Percentiles rank a stretch among this genome's conserved stretches.
Evolutionary conservation across 2,797 vertebrate genomes (phyloP).

Genomic region (Sebastes taczanowskii): DNA sequence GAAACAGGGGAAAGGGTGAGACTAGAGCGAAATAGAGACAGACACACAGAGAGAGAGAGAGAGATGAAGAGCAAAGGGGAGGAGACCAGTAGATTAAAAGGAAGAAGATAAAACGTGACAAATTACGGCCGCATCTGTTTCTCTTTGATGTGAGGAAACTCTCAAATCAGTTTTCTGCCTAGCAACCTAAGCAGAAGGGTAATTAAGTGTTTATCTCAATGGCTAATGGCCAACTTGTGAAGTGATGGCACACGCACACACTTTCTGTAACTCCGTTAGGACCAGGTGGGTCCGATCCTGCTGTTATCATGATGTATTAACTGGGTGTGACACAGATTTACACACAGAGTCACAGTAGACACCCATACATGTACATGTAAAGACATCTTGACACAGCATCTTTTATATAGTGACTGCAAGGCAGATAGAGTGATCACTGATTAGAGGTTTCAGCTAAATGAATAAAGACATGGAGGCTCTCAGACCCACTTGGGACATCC

Average conservation of each 20-base stretch:
- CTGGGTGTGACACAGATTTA: conserved; percentile 24
- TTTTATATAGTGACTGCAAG: conserved; percentile 13
- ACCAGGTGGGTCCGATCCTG: conserved; percentile 3
- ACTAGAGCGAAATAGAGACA: neutral
- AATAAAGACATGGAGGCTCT: conserved; percentile 24
- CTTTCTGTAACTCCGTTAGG: neutral
- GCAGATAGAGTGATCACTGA: conserved; percentile 23
- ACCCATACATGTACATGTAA: neutral
- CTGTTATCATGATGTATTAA: conserved; percentile 31
- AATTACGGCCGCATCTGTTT: conserved; percentile 49
- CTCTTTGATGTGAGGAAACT: conserved; percentile 57
- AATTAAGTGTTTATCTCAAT: conserved; percentile 62
- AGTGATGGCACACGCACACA: neutral
- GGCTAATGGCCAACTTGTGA: conserved; percentile 26
- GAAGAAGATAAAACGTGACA: conserved; percentile 61
- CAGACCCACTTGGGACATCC: conserved; percentile 23
- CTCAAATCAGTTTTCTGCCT: conserved; percentile 52
- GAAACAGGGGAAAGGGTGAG: conserved; percentile 16
- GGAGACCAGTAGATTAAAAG: conserved; percentile 56
- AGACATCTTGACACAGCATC: neutral
- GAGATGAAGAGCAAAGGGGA: conserved; percentile 34
- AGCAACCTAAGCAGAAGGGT: conserved; percentile 44
- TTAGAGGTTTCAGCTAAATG: conserved; percentile 46
- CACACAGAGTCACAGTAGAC: neutral
- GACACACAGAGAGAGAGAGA: neutral